A percentile compares a stretch with the other conserved stretches of the same genome.
phyloP scores from a whole-genome alignment of 1,140 invertebrate genomes.

The Dendrolimus kikuchii region DNA sequence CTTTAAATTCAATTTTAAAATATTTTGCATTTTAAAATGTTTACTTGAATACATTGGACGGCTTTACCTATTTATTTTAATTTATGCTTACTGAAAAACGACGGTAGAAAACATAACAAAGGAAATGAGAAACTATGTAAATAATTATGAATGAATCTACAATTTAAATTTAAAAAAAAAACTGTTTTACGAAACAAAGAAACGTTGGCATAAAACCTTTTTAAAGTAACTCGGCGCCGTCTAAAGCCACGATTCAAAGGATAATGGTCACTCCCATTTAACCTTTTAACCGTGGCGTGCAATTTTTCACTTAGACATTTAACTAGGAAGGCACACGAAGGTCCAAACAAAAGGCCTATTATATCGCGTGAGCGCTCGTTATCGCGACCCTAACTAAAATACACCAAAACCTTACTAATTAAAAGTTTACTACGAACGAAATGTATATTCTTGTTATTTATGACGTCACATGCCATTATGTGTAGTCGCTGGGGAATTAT shows the following conservation, averaged over 20 bases:
- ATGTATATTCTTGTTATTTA: constrained; percentile 4
- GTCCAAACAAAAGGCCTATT: constrained; percentile 31
- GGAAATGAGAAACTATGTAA: background rate
- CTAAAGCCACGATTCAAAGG: constrained; percentile 6
- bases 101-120: too few relatives aligned
- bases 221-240: constrained; percentile 1
- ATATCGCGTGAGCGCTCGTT: constrained; percentile 17
- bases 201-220: constrained; percentile 3
- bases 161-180: background rate
- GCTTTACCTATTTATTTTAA: too few relatives aligned
- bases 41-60: too few relatives aligned
- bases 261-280: constrained; percentile 15
- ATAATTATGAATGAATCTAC: background rate
- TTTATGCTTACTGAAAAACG: too few relatives aligned
- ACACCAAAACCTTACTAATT: constrained; percentile 33
- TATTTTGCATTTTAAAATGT: too few relatives aligned
- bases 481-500: too few relatives aligned
- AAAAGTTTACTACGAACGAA: constrained; percentile 35
- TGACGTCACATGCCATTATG: background rate
- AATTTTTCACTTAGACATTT: constrained; percentile 34
- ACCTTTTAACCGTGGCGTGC: constrained; percentile 31
- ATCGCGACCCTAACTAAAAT: constrained; percentile 40
- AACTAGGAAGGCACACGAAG: constrained; percentile 6
- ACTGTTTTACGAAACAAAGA: constrained; percentile 2
- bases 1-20: too few relatives aligned